Conservation (phyloP, 2,888 invertebrate species). For the Nesidiocoris tenuis region DNA sequence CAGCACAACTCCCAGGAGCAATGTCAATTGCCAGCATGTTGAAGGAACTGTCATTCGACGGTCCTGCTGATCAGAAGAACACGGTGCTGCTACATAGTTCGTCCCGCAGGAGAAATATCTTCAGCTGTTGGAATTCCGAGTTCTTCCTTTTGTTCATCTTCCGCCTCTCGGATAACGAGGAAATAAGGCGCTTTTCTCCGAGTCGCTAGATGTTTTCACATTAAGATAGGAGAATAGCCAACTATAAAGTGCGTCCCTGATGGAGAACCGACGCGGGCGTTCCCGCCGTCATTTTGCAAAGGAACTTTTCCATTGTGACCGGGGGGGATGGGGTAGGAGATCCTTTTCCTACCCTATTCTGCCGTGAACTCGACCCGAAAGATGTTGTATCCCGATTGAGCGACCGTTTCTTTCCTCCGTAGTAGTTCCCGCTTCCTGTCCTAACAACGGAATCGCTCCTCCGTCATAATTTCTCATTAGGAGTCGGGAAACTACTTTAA, state of each 20-base stretch:
- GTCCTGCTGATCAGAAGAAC: no score
- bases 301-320: not conserved
- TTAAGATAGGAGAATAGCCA: not conserved
- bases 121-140: no score
- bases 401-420: constrained; percentile 6
- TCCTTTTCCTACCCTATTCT: not conserved
- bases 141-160: not conserved
- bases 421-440: not conserved
- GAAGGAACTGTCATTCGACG: no score
- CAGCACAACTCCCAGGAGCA: no score
- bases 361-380: constrained; percentile 9
- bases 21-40: no score
- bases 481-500: constrained; percentile 8
- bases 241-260: not conserved
- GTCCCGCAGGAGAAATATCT: no score
- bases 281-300: not conserved
- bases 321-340: not conserved
- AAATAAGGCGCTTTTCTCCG: not conserved
- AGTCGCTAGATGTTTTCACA: not conserved
- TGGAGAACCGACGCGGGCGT: not conserved
- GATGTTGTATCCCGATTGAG: constrained; percentile 18
- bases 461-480: not conserved
- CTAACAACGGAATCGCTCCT: not conserved
- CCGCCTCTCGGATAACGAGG: not conserved
- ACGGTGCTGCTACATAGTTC: not conserved